Percentiles rank a stretch among this genome's conserved stretches.
phyloP scores from a whole-genome alignment of 2,888 invertebrate genomes.

The Brachyopa scutellaris region DNA sequence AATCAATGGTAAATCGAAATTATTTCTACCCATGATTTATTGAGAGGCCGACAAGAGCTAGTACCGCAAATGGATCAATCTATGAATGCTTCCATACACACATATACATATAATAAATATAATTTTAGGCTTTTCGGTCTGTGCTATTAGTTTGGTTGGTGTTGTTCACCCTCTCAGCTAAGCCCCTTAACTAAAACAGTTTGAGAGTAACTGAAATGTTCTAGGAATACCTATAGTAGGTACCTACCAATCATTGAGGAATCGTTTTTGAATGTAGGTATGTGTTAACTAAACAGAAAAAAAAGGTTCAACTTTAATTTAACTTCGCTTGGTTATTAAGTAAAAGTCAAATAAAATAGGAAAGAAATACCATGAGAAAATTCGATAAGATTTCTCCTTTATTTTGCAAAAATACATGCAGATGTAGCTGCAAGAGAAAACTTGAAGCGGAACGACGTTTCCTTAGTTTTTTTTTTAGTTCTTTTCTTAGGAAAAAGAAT shows the following conservation, averaged over 20 bases:
- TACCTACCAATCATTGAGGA: no score
- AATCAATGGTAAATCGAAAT: constrained; percentile 9
- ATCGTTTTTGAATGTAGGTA: no score
- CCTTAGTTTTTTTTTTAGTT: no score
- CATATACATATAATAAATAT: no score
- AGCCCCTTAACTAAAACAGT: no score
- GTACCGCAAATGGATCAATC: constrained; percentile 10
- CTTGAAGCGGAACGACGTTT: constrained; percentile 36
- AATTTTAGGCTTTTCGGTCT: constrained; percentile 12
- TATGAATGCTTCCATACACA: background rate
- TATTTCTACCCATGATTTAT: constrained; percentile 22
- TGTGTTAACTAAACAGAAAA: background rate
- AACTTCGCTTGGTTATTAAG: constrained; percentile 11
- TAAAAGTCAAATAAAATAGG: constrained; percentile 16
- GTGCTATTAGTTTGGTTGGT: background rate
- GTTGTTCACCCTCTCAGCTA: no score
- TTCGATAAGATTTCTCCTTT: constrained; percentile 5
- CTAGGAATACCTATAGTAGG: no score
- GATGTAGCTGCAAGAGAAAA: constrained; percentile 33
- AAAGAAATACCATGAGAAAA: constrained; percentile 12
- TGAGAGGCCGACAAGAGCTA: background rate
- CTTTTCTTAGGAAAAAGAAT: constrained; percentile 9
- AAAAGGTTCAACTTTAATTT: constrained; percentile 12
- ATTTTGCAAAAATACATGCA: constrained; percentile 23
- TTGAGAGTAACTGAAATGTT: no score